Base-by-base conservation (phyloP, 2,797 vertebrate species). In the Carapus acus region DNA sequence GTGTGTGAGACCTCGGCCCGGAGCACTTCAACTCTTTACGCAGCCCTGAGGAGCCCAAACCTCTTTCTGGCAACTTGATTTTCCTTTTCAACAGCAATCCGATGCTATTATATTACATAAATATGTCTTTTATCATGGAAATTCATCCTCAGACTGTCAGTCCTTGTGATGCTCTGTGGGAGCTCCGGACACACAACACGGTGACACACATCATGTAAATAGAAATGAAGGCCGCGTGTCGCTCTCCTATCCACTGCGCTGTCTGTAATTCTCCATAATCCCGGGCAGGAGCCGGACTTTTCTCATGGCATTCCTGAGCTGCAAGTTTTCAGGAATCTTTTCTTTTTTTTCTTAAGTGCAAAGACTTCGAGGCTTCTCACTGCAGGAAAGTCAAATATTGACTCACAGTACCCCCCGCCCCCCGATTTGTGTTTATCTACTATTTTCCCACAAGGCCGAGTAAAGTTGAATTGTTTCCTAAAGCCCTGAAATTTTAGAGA, bases 271-370 rank as follows among this genome's bases (percentile, higher is more conserved):
- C 27, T 17, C 60, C 44, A 62, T 54, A 44, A 59, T 49, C 22
- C 16, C 33, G 44, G 3, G 52, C 6, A 54, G 45, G 42, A 41
- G 31, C 38, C 45, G n/a, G 51, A 43, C 40, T 54, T 42, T 64
- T 58, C 57, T 58, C 24, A 38, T 45, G 47, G 24, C 54, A 52
- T 62, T 65, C 73, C 63, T 58, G 37, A 58, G 53, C 58, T 49
- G 3, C 37, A 53, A 20, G 29, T 50, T 64, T 54, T 14, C 7
- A 17, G 57, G 22, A 49, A 54, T 55, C n/a, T n/a, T n/a, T n/a
- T n/a, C n/a, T n/a, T n/a, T n/a, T n/a, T n/a, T n/a, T 39, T 67
- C 18, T 44, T 34, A 54, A 37, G 21, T 41, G 20, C 43, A 49
- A 34, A 27, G 22, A 51, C 38, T 36, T 36, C 53, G 21, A 54